phyloP scores from a whole-genome alignment of 2,888 invertebrate species.

The Atherix ibis region DNA sequence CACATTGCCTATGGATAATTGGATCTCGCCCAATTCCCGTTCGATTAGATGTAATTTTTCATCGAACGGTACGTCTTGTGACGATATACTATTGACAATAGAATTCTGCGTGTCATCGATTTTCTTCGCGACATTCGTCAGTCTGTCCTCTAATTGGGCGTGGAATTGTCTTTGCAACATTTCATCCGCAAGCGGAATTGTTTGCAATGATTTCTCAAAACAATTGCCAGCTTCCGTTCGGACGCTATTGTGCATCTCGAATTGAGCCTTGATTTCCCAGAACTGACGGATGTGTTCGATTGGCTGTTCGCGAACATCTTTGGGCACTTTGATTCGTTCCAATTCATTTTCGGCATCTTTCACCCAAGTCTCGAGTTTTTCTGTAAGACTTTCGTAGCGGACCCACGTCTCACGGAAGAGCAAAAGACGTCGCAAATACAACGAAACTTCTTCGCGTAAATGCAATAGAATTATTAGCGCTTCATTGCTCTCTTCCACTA shows the following conservation, averaged over 20 bases:
- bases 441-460: constrained; percentile 60
- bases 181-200: constrained; percentile 71
- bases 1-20: constrained; percentile 49
- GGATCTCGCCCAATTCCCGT: constrained; percentile 59
- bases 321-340: constrained; percentile 43
- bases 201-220: constrained; percentile 61
- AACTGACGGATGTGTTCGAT: constrained; percentile 64
- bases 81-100: constrained; percentile 53
- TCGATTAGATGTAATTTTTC: constrained; percentile 61
- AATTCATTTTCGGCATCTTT: constrained; percentile 56
- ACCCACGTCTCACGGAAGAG: constrained; percentile 67
- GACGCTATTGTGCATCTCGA: constrained; percentile 65
- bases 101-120: constrained; percentile 50
- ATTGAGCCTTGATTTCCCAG: constrained; percentile 80
- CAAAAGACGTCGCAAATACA: constrained; percentile 50
- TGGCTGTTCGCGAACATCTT: constrained; percentile 43
- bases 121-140: constrained; percentile 47
- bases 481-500: constrained; percentile 57
- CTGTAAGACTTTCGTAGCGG: constrained; percentile 53
- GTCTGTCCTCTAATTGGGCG: constrained; percentile 59
- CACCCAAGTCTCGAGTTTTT: constrained; percentile 63
- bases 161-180: constrained; percentile 66
- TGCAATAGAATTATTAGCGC: constrained; percentile 54
- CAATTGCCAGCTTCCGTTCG: constrained; percentile 54
- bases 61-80: constrained; percentile 54